Evolutionary conservation across 2,797 vertebrate genomes (phyloP).

Genomic region (Acanthopagrus latus): DNA sequence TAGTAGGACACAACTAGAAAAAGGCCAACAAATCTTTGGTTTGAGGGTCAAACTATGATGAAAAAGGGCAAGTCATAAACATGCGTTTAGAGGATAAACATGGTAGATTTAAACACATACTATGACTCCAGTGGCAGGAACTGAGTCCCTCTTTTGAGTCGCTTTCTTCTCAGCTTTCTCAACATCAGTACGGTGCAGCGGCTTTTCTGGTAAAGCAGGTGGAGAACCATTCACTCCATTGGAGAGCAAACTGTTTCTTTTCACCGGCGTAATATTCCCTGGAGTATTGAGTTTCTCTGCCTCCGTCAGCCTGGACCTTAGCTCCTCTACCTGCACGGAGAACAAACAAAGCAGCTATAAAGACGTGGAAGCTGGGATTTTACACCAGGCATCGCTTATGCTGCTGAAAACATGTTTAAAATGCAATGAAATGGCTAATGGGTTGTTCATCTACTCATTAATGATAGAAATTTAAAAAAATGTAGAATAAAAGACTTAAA

Average conservation of each 20-base stretch:
- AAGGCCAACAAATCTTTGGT: not conserved
- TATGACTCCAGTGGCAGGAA: constrained; percentile 61
- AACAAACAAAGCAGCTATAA: constrained; percentile 21
- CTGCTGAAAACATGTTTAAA: not conserved
- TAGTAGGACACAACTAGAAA: not conserved
- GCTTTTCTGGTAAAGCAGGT: constrained; percentile 81
- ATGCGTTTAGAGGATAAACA: not conserved
- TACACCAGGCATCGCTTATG: no score
- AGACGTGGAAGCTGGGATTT: not conserved
- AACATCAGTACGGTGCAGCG: constrained; percentile 60
- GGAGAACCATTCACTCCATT: constrained; percentile 62
- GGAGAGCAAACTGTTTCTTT: constrained; percentile 57
- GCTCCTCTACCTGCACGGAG: constrained; percentile 89
- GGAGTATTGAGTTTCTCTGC: constrained; percentile 77
- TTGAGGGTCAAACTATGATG: not conserved
- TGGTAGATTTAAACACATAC: constrained; percentile 49
- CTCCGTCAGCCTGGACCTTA: constrained; percentile 87
- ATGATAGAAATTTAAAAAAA: no score
- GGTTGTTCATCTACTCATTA: not conserved
- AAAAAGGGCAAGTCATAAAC: no score
- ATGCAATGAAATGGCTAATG: not conserved
- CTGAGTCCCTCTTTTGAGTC: constrained; percentile 74
- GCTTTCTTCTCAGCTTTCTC: constrained; percentile 79
- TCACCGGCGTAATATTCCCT: constrained; percentile 24
- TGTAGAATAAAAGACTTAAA: not conserved